Evolutionary conservation across 2,888 invertebrate genomes (phyloP).

Genomic region (Hydrotaea diabolus): DNA sequence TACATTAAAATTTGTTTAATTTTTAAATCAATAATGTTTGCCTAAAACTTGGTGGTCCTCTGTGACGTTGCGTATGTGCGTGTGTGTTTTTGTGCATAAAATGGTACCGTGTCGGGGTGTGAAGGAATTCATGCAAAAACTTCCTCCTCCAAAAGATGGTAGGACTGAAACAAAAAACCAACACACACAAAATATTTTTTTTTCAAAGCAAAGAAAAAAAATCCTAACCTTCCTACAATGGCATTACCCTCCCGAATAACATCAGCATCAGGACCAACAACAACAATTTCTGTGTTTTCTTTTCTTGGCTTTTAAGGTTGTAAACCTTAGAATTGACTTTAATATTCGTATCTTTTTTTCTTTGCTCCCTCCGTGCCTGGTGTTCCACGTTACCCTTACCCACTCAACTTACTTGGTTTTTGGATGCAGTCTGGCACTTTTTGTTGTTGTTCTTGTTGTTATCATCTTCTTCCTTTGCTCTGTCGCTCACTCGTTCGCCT

Average conservation of each 20-base stretch:
- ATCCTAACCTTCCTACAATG: constrained; percentile 46
- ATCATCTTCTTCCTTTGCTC: neutral
- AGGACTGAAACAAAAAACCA: neutral
- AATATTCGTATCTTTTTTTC: constrained; percentile 37
- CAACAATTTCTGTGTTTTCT: constrained; percentile 32
- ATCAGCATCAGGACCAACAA: neutral
- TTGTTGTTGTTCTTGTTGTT: neutral
- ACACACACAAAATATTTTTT: too few species aligned
- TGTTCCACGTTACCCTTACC: too few species aligned
- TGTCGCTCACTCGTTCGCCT: constrained; percentile 13
- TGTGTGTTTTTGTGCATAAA: neutral
- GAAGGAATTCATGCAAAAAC: constrained; percentile 32
- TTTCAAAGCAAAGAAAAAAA: constrained; percentile 26
- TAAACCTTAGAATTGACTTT: constrained; percentile 42
- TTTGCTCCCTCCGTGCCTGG: neutral
- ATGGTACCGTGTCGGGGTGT: neutral
- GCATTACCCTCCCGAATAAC: constrained; percentile 30
- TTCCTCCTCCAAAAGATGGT: constrained; percentile 9
- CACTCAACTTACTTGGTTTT: neutral
- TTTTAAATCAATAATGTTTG: constrained; percentile 49
- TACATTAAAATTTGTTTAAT: constrained; percentile 44
- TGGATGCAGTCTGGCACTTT: neutral
- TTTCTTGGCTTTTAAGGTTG: constrained; percentile 30
- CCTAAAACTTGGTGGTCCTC: neutral
- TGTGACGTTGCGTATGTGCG: neutral